Evolutionary conservation across 2,113 vertebrate genomes (phyloP).

Genomic region (Onychostoma macrolepis): DNA sequence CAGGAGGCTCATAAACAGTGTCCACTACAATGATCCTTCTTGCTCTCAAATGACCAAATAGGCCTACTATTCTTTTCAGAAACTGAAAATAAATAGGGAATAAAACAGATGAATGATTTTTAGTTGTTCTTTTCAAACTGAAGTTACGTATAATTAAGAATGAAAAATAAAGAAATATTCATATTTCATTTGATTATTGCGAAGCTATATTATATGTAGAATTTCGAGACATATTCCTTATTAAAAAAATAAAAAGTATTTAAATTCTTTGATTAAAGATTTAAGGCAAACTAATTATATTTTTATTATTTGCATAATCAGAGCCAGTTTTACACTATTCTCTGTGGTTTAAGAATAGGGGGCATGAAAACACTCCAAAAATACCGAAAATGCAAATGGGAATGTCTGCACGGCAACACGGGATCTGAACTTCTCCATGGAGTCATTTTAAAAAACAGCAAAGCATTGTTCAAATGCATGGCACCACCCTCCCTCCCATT

Average conservation of each 20-base stretch:
- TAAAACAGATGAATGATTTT: not conserved
- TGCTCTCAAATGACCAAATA: constrained; percentile 46
- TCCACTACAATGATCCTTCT: constrained; percentile 31
- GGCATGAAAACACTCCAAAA: constrained; percentile 12
- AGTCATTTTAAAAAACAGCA: constrained; percentile 73
- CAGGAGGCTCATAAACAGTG: constrained; percentile 30
- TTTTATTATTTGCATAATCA: not conserved
- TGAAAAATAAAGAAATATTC: not conserved
- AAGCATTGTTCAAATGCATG: constrained; percentile 79
- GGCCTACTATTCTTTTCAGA: not conserved
- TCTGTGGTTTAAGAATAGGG: not conserved
- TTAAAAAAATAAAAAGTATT: not conserved
- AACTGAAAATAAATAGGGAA: not conserved
- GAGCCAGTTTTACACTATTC: not conserved
- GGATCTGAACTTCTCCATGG: constrained; percentile 60
- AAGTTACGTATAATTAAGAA: not conserved
- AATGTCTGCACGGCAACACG: constrained; percentile 22
- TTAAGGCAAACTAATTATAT: not conserved
- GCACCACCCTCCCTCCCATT: constrained; percentile 73
- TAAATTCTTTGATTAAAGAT: not conserved
- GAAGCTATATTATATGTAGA: not conserved
- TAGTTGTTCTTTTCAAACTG: not conserved
- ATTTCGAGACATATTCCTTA: not conserved
- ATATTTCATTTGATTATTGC: not conserved
- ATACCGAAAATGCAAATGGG: constrained; percentile 38